Base-by-base conservation (phyloP, 1,140 invertebrate genomes). In the Nomia melanderi region DNA sequence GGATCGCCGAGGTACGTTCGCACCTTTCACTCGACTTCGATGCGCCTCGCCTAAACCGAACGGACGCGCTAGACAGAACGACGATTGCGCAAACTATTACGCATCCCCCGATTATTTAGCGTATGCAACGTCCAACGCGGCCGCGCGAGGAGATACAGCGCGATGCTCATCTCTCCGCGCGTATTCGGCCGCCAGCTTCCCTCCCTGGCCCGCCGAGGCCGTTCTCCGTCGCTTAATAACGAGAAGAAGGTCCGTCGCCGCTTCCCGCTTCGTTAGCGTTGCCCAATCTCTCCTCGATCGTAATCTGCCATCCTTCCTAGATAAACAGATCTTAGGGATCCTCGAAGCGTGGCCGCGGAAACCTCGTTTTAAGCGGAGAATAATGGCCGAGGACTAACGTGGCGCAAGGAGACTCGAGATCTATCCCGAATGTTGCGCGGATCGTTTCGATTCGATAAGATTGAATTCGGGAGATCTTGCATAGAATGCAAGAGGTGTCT, bases 171-270 rank as follows among this genome's bases (percentile, higher is more conserved):
- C 73, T 69, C 9, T 23, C 11, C 12, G 63, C n/a, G 5, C 23
- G 27, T 29, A 17, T 36, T 39, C 31, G 41, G 2, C 20, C 25
- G 29, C 8, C 1, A 6, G 47, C 7, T 14, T 59, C 44, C 39
- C 17, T 39, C 33, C 33, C 39, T 29, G 29, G 9, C 50, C 8
- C 29, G 0, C 9, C 71, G 73, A 76, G 73, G 65, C 50, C 73
- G 73, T 76, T 76, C 73, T 39, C 14, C 64, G 54, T n/a, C 39
- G 73, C 57, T 76, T 76, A 76, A 69, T 69, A 67, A 69, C 29
- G 53, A 33, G 63, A 60, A n/a, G n/a, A 50, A 76, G 65, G 23
- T 67, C 29, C 64, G 23, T 33, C 29, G 11, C 12, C 17, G 36
- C 54, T 44, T 59, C 53, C 33, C 47, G 39, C 33, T 41, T 25